phyloP scores from a whole-genome alignment of 2,113 vertebrate genomes.

The Chlorocebus sabaeus region DNA sequence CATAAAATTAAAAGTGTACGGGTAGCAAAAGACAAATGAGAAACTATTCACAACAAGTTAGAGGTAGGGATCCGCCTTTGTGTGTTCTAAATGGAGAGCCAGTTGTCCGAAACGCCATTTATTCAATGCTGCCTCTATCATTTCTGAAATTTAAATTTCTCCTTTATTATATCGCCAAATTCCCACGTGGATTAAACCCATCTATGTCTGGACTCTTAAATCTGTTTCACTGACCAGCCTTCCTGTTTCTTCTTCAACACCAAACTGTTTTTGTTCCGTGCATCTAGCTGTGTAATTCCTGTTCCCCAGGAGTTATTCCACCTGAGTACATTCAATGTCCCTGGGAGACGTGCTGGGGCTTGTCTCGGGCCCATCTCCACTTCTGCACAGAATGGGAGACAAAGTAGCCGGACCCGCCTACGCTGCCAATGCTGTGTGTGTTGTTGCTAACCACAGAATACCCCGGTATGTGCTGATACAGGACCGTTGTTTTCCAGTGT shows the following conservation, averaged over 20 bases:
- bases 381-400: background rate
- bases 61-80: background rate
- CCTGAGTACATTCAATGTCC: background rate
- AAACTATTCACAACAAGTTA: no score
- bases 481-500: background rate
- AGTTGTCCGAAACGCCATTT: background rate
- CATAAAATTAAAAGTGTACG: no score
- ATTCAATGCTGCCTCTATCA: background rate
- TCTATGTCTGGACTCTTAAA: background rate
- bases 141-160: background rate
- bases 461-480: no score
- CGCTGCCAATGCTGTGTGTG: background rate
- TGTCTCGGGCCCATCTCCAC: no score
- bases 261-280: no score
- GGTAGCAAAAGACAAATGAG: no score
- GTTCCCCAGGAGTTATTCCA: background rate
- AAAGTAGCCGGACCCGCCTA: no score
- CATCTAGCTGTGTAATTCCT: background rate
- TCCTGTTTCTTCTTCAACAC: background rate
- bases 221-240: background rate
- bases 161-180: background rate
- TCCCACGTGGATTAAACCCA: background rate
- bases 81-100: background rate
- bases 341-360: background rate
- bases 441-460: background rate